Percentiles rank a stretch among this genome's conserved stretches.
Conservation (phyloP, 1,140 invertebrate genomes). For the Drosophila triauraria region DNA sequence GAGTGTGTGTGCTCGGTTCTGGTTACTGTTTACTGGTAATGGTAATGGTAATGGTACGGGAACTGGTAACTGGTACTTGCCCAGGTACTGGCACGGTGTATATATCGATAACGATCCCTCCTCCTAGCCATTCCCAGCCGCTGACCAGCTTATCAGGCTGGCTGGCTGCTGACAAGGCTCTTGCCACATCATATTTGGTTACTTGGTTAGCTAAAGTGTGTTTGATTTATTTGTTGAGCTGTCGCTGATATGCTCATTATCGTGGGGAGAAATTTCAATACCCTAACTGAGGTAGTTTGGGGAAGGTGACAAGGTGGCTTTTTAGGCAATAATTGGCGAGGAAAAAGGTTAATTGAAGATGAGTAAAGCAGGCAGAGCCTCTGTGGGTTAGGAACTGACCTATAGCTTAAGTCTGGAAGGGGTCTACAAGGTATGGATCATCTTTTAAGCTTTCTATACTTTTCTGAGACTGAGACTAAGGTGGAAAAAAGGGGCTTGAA, state of each 20-base stretch:
- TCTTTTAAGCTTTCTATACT: too few species aligned
- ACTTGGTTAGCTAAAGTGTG: slow-evolving; percentile 55
- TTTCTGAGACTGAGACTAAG: too few species aligned
- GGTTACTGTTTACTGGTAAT: neutral
- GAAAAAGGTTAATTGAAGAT: too few species aligned
- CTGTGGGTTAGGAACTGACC: too few species aligned
- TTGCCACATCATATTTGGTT: slow-evolving; percentile 58
- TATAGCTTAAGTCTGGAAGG: too few species aligned
- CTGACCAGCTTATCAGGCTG: slow-evolving; percentile 45
- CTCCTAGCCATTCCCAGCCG: slow-evolving; percentile 14
- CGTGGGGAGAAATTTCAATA: slow-evolving; percentile 40
- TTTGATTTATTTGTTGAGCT: slow-evolving; percentile 64
- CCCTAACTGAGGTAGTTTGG: neutral
- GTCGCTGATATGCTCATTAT: slow-evolving; percentile 64
- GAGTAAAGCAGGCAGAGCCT: too few species aligned
- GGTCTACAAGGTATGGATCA: too few species aligned
- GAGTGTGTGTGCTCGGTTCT: slow-evolving; percentile 2
- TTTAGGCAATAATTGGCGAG: too few species aligned
- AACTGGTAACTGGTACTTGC: neutral
- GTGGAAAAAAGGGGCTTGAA: neutral
- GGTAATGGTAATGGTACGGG: neutral
- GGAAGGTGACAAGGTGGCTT: neutral
- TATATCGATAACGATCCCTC: slow-evolving; percentile 41
- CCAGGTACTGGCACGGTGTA: slow-evolving; percentile 4
- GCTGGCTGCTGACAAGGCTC: slow-evolving; percentile 32